Evolutionary conservation across 2,113 vertebrate genomes (phyloP).

Genomic region (Circaetus cinerascens): DNA sequence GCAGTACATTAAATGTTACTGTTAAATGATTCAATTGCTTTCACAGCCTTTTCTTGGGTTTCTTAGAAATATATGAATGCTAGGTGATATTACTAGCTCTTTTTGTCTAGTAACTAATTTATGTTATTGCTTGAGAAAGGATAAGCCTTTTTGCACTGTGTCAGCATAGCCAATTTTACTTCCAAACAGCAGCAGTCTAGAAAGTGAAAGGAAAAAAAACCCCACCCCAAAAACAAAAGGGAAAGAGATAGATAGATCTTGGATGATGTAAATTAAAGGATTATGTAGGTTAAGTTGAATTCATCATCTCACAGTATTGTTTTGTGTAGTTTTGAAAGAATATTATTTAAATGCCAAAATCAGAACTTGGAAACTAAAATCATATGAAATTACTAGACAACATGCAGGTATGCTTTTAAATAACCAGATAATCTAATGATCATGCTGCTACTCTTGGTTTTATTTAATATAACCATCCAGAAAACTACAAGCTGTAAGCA

Average conservation of each 20-base stretch:
- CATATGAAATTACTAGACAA: background rate
- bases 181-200: background rate
- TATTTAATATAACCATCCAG: background rate
- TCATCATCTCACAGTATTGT: background rate
- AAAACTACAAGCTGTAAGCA: background rate
- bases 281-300: background rate
- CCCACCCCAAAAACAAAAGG: background rate
- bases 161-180: background rate
- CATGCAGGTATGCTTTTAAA: background rate
- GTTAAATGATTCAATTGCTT: background rate
- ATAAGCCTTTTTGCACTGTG: background rate
- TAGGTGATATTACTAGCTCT: background rate
- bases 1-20: background rate
- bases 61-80: background rate
- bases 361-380: background rate
- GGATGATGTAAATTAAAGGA: background rate
- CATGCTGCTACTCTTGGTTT: background rate
- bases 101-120: background rate
- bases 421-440: background rate
- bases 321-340: background rate
- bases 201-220: accelerated
- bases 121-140: background rate
- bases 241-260: background rate
- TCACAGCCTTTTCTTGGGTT: background rate
- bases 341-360: background rate